Evolutionary conservation across 1,140 invertebrate genomes (phyloP), one percentile per base, ranked within the genome.

Genomic region (Trigoniulus corallinus): DNA sequence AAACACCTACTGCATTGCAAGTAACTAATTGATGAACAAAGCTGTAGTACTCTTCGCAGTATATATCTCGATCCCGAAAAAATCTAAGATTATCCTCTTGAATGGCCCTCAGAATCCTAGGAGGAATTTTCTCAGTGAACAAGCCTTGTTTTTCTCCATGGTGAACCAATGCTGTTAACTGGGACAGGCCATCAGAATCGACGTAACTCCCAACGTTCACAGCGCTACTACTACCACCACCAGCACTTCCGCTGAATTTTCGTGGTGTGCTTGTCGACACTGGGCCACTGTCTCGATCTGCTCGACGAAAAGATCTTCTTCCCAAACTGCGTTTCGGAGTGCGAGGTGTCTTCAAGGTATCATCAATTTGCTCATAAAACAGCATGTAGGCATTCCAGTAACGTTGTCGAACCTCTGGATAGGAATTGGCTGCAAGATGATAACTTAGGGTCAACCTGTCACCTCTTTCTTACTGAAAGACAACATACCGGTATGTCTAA

Each of bases 301-400:
- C 41, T 23, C 54, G 48, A 41, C 51, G 22, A 27, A 55, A 57
- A 40, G 55, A 57, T 50, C 51, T 54, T 39, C 54, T 50, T n/a
- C n/a, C n/a, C 18, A 51, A 45, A 37, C 50, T 57, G 34, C 58
- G 59, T 59, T 57, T 68, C 57, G 62, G 61, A 13, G 60, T 63
- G 50, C 59, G 62, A 7, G 70, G 62, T 18, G 64, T 65, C 46
- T 63, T 63, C 23, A 61, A 57, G 24, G 51, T 48, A 24, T 64
- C 62, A 39, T 70, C 61, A 4, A 67, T 58, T 50, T 66, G 58
- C 50, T 76, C 74, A 59, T 76, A 76, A 51, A 77, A 70, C 21
- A 77, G 61, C 56, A 77, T 74, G 57, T 77, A 77, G 1, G 71
- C 75, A 65, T 75, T 77, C 74, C 74, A 77, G 63, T 75, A 75